Conservation (phyloP, 2,888 invertebrate genomes). For the Rhyacophila evoluta region DNA sequence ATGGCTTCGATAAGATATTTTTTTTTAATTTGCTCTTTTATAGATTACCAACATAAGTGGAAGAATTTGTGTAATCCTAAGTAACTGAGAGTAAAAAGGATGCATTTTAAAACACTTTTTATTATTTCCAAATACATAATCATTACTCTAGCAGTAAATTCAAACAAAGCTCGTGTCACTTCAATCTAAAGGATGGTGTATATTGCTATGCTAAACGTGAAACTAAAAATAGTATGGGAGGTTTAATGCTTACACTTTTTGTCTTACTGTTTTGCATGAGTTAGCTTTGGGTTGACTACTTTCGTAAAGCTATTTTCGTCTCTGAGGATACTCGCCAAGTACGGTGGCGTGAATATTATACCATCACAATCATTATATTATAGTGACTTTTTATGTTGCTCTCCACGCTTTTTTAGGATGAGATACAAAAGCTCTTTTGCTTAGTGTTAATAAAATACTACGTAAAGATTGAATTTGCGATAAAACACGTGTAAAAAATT, state of each 20-base stretch:
- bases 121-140: no score
- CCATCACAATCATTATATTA: constrained; percentile 16
- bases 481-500: neutral
- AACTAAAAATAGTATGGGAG: neutral
- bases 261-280: constrained; percentile 13
- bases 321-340: neutral
- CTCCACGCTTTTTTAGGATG: neutral
- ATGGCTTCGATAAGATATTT: no score
- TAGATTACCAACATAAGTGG: no score
- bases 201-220: neutral
- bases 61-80: no score
- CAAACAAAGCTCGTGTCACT: neutral
- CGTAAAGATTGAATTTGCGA: constrained; percentile 14
- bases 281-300: neutral
- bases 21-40: no score
- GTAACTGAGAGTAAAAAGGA: no score
- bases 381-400: constrained; percentile 7
- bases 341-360: constrained; percentile 22
- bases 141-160: no score
- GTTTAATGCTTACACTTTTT: neutral
- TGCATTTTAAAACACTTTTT: no score
- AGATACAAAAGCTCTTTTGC: constrained; percentile 18
- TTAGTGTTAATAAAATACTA: constrained; percentile 14
- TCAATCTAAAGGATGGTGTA: neutral
- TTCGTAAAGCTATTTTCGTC: constrained; percentile 22